Conservation (phyloP, 1,140 invertebrate species). For the Drosophila pseudoananassae region DNA sequence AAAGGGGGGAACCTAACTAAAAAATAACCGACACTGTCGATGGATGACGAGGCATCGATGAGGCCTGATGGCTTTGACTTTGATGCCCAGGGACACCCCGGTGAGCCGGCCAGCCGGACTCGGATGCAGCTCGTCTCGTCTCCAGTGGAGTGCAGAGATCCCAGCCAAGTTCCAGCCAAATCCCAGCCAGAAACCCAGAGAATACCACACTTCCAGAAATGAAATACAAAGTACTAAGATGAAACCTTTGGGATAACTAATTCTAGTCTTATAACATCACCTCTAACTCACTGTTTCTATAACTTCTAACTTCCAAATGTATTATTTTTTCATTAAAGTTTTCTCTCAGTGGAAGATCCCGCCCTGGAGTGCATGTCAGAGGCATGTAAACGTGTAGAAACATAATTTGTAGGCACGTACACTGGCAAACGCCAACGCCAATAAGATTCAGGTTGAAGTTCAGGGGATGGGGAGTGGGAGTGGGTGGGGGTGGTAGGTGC, state of each 20-base stretch:
- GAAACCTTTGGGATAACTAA: not conserved
- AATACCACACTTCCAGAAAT: slow-evolving; percentile 3
- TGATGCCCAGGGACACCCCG: slow-evolving; percentile 76
- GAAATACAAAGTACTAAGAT: not conserved
- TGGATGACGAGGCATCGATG: slow-evolving; percentile 68
- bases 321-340: not conserved
- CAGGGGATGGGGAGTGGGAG: slow-evolving; percentile 5
- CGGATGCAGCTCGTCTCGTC: slow-evolving; percentile 33
- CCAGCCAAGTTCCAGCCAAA: slow-evolving; percentile 36
- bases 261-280: too few relatives aligned
- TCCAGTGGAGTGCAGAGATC: slow-evolving; percentile 22
- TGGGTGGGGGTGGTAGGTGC: slow-evolving; percentile 3
- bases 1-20: slow-evolving; percentile 31
- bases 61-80: slow-evolving; percentile 61
- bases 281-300: too few relatives aligned
- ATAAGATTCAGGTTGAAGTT: slow-evolving; percentile 55
- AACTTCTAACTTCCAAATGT: not conserved
- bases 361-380: slow-evolving; percentile 75
- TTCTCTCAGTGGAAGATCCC: slow-evolving; percentile 33
- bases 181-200: slow-evolving; percentile 29
- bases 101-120: slow-evolving; percentile 45
- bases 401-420: slow-evolving; percentile 80
- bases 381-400: slow-evolving; percentile 81
- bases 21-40: slow-evolving; percentile 66
- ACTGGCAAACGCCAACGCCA: slow-evolving; percentile 75